A percentile compares a stretch with the other conserved stretches of the same genome.
phyloP scores from a whole-genome alignment of 1,140 invertebrate species.

The Adelges cooleyi region DNA sequence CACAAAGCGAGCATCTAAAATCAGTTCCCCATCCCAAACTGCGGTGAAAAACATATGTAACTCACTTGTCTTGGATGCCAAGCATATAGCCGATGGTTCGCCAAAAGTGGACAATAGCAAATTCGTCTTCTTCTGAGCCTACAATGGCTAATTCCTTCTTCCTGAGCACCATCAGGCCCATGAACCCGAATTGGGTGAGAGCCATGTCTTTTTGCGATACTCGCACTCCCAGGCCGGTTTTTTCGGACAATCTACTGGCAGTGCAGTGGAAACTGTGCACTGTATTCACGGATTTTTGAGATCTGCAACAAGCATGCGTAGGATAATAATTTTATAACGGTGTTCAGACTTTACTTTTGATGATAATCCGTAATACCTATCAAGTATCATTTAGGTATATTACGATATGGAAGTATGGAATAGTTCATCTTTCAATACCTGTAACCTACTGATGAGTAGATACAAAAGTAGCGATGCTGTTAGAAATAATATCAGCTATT shows the following conservation, averaged over 20 bases:
- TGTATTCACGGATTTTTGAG: constrained; percentile 47
- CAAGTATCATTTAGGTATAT: too few species aligned
- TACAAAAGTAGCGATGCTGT: too few species aligned
- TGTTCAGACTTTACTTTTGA: too few species aligned
- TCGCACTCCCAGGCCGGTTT: constrained; percentile 38
- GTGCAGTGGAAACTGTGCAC: constrained; percentile 54
- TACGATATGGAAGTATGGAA: too few species aligned
- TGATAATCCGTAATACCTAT: too few species aligned
- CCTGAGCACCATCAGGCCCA: constrained; percentile 59
- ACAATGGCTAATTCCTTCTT: constrained; percentile 52
- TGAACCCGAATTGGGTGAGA: constrained; percentile 74
- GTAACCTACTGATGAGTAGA: too few species aligned
- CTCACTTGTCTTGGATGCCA: constrained; percentile 65
- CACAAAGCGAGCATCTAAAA: neutral
- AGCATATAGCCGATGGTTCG: constrained; percentile 64
- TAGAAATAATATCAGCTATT: too few species aligned
- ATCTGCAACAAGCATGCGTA: too few species aligned
- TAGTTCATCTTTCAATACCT: too few species aligned
- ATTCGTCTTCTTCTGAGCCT: constrained; percentile 45
- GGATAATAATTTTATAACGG: too few species aligned
- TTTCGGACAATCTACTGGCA: constrained; percentile 40
- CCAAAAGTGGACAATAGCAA: constrained; percentile 75
- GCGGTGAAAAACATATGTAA: neutral
- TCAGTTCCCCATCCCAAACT: neutral
- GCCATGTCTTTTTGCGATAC: constrained; percentile 65